These are phyloP conservation scores for Cydia pomonella DNA, from an alignment of 1,140 invertebrate species.

Conservation along the genomic window DNA sequence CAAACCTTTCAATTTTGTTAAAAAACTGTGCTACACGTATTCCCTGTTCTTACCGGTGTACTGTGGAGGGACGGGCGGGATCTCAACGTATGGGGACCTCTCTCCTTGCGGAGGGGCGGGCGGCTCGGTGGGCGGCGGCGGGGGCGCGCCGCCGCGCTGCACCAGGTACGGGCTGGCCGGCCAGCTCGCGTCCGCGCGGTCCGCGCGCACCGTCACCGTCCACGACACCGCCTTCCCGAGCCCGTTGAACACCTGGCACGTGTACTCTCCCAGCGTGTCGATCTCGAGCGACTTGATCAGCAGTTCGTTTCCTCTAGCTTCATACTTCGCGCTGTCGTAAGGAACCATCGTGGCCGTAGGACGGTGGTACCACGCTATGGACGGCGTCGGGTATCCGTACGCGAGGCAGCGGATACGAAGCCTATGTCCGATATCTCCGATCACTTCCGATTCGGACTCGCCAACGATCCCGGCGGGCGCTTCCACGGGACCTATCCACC, in stretches of 20 bases:
- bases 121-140: constrained; percentile 42
- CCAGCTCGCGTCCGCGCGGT: constrained; percentile 81
- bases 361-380: constrained; percentile 94
- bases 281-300: constrained; percentile 86
- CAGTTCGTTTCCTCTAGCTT: constrained; percentile 88
- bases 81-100: constrained; percentile 37
- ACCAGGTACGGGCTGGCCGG: constrained; percentile 64
- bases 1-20: no score
- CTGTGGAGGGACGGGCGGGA: constrained; percentile 42
- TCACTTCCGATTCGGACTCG: constrained; percentile 82
- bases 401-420: constrained; percentile 90
- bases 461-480: constrained; percentile 78
- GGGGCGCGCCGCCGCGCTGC: constrained; percentile 48
- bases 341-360: constrained; percentile 84
- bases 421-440: constrained; percentile 86
- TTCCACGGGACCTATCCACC: constrained; percentile 77
- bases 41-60: constrained; percentile 61
- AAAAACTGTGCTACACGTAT: neutral
- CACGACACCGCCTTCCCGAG: constrained; percentile 88
- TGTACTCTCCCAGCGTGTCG: constrained; percentile 89
- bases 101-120: constrained; percentile 34
- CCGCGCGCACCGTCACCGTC: constrained; percentile 86
- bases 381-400: constrained; percentile 89
- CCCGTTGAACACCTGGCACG: constrained; percentile 93
- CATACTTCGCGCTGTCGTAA: constrained; percentile 85